These are phyloP conservation scores for Drosophila hydei DNA, from an alignment of 1,140 invertebrate genomes.

Conservation along the genomic window DNA sequence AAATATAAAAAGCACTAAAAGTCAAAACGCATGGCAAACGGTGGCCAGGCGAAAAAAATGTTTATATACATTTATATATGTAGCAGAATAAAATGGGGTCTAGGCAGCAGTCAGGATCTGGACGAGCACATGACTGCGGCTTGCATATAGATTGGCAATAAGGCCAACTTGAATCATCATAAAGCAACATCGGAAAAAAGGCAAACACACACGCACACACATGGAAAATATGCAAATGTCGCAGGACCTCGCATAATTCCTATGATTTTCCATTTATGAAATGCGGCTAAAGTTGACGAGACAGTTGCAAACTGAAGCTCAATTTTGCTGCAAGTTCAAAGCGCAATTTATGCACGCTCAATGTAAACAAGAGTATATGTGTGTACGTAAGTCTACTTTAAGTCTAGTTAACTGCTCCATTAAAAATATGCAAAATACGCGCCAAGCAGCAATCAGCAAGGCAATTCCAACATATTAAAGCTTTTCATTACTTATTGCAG, in stretches of 20 bases:
- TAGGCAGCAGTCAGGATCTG: conserved; percentile 20
- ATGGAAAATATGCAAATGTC: conserved; percentile 73
- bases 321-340: conserved; percentile 43
- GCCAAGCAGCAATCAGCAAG: not conserved
- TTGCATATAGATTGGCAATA: conserved; percentile 82
- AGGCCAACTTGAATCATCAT: conserved; percentile 75
- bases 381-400: not conserved
- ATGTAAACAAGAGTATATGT: conserved; percentile 15
- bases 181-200: conserved; percentile 17
- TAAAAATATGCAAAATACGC: conserved; percentile 37
- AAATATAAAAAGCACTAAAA: conserved; percentile 81
- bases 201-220: not conserved
- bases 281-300: conserved; percentile 64
- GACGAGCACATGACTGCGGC: conserved; percentile 46
- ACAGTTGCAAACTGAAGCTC: conserved; percentile 30
- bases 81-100: conserved; percentile 30
- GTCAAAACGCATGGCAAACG: conserved; percentile 72
- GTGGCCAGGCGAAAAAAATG: conserved; percentile 42
- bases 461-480: not conserved
- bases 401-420: conserved; percentile 34
- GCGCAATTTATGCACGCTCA: conserved; percentile 37
- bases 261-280: conserved; percentile 71
- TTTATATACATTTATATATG: conserved; percentile 6
- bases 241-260: conserved; percentile 56
- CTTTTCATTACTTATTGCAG: not conserved